Evolutionary conservation across 1,140 invertebrate species (phyloP).

Genomic region (Steinernema khuongi): DNA sequence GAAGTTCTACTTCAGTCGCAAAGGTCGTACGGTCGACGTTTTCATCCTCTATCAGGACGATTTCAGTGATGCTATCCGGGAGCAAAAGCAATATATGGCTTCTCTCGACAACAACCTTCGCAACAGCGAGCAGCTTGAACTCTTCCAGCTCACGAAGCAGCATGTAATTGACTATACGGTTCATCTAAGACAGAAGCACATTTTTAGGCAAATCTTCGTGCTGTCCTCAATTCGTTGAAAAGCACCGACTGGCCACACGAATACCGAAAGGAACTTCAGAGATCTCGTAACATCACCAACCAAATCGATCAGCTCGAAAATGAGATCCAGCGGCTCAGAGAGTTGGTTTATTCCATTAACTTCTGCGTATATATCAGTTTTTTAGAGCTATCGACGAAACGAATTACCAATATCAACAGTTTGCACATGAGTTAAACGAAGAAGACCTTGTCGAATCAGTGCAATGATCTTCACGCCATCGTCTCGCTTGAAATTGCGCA

Average conservation of each 20-base stretch:
- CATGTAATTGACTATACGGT: neutral
- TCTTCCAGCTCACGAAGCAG: neutral
- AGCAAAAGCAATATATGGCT: neutral
- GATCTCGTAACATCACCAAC: neutral
- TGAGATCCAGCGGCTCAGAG: neutral
- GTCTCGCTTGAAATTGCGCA: too few species aligned
- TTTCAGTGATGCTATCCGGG: neutral
- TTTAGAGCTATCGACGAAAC: neutral
- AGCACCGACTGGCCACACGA: neutral
- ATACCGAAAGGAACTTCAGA: neutral
- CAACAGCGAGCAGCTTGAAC: neutral
- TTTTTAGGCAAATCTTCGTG: neutral
- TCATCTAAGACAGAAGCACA: neutral
- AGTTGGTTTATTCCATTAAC: neutral
- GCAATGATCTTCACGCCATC: too few species aligned
- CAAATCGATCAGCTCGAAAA: neutral
- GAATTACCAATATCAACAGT: neutral
- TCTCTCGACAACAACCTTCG: neutral
- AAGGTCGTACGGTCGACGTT: neutral
- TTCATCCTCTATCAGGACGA: neutral
- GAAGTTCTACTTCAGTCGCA: neutral
- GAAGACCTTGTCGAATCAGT: neutral
- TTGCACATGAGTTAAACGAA: neutral
- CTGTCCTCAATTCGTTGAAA: neutral
- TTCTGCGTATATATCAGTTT: neutral